Conservation (phyloP, 2,113 vertebrate species). For the Abramis brama region DNA sequence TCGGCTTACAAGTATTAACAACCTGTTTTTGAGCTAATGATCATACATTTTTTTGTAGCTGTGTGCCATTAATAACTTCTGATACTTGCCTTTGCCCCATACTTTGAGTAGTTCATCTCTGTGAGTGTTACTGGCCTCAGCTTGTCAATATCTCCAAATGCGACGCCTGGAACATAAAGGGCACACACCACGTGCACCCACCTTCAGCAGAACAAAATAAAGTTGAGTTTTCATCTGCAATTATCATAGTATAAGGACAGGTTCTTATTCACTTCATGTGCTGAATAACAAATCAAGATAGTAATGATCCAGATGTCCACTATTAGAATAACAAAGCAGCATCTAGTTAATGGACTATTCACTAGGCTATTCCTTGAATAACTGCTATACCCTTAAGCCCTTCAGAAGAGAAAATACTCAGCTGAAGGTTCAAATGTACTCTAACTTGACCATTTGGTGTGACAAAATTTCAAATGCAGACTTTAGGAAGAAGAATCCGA, state of each 20-base stretch:
- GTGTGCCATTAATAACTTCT: background rate
- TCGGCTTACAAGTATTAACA: background rate
- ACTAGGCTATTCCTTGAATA: background rate
- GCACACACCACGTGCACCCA: constrained; percentile 99
- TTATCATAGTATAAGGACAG: background rate
- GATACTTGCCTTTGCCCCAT: constrained; percentile 93
- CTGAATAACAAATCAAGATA: background rate
- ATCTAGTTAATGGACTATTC: background rate
- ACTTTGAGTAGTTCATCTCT: constrained; percentile 99
- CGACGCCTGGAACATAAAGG: constrained; percentile 96
- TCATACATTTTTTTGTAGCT: background rate
- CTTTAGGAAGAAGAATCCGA: constrained; percentile 74
- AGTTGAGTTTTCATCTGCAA: background rate
- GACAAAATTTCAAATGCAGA: constrained; percentile 77
- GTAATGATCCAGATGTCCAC: background rate
- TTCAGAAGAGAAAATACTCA: constrained; percentile 36
- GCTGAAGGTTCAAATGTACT: constrained; percentile 42
- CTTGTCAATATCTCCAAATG: constrained; percentile 98
- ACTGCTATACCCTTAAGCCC: background rate
- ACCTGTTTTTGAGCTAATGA: background rate
- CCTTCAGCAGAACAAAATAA: constrained; percentile 67
- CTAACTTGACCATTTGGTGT: constrained; percentile 48
- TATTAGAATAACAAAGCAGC: constrained; percentile 6
- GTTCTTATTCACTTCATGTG: background rate
- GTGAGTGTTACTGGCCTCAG: constrained; percentile 95